These are phyloP conservation scores for Elephantulus edwardii DNA, from an alignment of 2,113 vertebrate genomes.

Conservation along the genomic window DNA sequence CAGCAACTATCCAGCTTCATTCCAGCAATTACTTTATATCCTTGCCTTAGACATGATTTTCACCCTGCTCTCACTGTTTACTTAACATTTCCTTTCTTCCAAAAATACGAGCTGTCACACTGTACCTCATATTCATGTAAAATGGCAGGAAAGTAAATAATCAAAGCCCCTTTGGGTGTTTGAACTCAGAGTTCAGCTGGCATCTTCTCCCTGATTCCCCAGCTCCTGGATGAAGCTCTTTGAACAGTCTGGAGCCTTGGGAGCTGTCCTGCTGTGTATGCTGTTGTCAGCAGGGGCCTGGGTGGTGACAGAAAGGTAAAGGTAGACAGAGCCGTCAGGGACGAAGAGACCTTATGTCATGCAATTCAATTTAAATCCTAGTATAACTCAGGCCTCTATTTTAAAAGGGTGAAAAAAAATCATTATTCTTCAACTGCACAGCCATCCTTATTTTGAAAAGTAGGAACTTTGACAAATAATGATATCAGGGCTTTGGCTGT, in stretches of 20 bases:
- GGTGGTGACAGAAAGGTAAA: background rate
- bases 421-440: background rate
- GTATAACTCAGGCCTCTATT: background rate
- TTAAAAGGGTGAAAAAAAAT: background rate
- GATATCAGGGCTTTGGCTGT: background rate
- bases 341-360: background rate
- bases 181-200: constrained; percentile 32
- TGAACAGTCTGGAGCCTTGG: background rate
- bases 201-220: background rate
- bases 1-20: background rate
- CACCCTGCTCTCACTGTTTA: constrained; percentile 54
- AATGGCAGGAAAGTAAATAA: constrained; percentile 18
- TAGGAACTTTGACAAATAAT: background rate
- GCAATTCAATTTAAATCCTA: background rate
- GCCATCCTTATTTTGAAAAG: constrained; percentile 3
- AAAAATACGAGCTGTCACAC: constrained; percentile 44
- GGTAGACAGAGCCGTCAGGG: background rate
- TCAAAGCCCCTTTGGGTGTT: constrained; percentile 6
- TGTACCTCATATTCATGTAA: constrained; percentile 27
- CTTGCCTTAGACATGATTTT: constrained; percentile 7
- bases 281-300: background rate
- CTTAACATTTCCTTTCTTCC: constrained; percentile 21
- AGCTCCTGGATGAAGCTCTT: background rate
- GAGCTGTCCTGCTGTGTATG: background rate
- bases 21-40: constrained; percentile 30